A percentile compares a stretch with the other conserved stretches of the same genome.
Conservation (phyloP, 2,888 invertebrate species). For the Volucella bombylans region DNA sequence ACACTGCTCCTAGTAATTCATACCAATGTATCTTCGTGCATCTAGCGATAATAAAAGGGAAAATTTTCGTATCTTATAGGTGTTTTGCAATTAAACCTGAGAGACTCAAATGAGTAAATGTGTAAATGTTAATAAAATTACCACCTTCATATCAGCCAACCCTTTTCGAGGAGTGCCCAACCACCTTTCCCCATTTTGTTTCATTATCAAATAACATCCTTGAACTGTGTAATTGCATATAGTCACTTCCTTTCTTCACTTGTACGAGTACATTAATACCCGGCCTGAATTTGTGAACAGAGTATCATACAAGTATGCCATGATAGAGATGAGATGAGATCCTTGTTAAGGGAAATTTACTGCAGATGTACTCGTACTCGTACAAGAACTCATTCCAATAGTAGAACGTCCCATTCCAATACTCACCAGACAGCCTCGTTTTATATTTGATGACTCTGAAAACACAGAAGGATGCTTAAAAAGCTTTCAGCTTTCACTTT, state of each 20-base stretch:
- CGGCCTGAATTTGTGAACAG: not conserved
- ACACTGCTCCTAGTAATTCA: no score
- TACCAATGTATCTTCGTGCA: not conserved
- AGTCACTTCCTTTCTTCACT: conserved; percentile 10
- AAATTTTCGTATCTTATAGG: conserved; percentile 39
- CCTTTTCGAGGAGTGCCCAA: not conserved
- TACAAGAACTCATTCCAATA: conserved; percentile 5
- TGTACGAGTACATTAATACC: not conserved
- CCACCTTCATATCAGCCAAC: conserved; percentile 4
- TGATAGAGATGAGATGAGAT: not conserved
- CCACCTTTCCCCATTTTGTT: conserved; percentile 30
- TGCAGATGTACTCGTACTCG: conserved; percentile 9
- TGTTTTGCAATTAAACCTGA: conserved; percentile 41
- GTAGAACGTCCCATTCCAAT: no score
- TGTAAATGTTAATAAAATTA: conserved; percentile 64
- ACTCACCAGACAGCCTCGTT: no score
- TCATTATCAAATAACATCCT: conserved; percentile 57
- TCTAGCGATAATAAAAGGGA: conserved; percentile 61
- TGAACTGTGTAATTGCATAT: conserved; percentile 63
- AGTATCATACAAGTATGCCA: not conserved
- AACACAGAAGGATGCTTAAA: conserved; percentile 59
- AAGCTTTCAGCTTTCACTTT: conserved; percentile 73
- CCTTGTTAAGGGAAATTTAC: conserved; percentile 9
- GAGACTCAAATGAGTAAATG: conserved; percentile 28
- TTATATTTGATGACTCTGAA: no score